Base-by-base conservation (phyloP, 1,140 invertebrate genomes). In the Bombus sylvicola region DNA sequence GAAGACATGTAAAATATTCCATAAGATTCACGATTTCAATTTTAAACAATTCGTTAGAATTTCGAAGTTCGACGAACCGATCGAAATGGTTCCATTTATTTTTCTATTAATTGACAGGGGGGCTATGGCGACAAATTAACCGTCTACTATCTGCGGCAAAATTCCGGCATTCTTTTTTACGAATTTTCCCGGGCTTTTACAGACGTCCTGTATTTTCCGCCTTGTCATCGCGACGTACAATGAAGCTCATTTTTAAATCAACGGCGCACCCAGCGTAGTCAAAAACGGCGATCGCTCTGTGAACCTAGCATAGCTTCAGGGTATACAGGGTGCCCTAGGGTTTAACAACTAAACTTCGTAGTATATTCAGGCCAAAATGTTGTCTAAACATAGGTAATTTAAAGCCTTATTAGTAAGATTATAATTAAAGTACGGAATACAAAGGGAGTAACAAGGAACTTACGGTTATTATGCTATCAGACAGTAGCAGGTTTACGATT, bases 211-310 rank as follows among this genome's bases (percentile, higher is more conserved):
- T 39, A 28, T 22, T 53, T 75, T 22, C 47, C 31, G 53, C 39
- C 28, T 43, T 78, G 66, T 80, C 83, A 72, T 85, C 79, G 37
- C 22, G n/a, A 31, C 72, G 72, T 69, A 59, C 80, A 76, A 82
- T 82, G 62, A 53, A 86, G 43, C 47, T 71, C 47, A 75, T 82
- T 71, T 82, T 59, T 62, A 43, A 86, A 82, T 75, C 81, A 83
- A n/a, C 39, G 47, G 18, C 47, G 47, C 18, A 22, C 18, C 18
- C 47, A 34, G 62, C 41, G 15, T n/a, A 47, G 1, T 18, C 25
- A 68, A 68, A 82, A 75, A 59, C 69, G 77, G 4, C 22, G 47
- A 43, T 62, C 5, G 62, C 28, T 74, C 31, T 13, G 13, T 41
- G n/a, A 59, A 28, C 25, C 12, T 39, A 6, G 3, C 39, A 10